Evolutionary conservation across 92 coral and sea anemone genomes (phyloP), one percentile per base, ranked within the genome.

Genomic region (Parazoanthus atlanticus): DNA sequence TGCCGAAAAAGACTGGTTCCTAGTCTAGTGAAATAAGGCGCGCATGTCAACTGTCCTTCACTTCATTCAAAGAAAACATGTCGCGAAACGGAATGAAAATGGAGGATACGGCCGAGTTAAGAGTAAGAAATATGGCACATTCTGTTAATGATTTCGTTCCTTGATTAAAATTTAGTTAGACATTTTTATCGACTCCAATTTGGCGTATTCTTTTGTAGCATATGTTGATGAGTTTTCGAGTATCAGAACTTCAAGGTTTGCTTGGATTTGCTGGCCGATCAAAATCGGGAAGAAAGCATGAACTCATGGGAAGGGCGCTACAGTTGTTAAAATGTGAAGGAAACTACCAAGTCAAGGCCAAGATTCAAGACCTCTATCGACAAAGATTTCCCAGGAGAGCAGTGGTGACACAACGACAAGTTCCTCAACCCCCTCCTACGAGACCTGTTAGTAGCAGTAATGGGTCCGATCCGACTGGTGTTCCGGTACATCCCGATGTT

Each of bases 221-320:
- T 79, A 97, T 97, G 99, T 85, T 97, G 89, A 94, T 95, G 97
- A 91, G 97, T 84, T 97, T 97, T 93, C 97, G 99, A 29, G 99
- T 97, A 76, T 94, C 99, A 26, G 99, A 97, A 86, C 96, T 97
- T 58, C 99, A 97, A 84, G 92, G 92, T 71, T 86, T 97, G 40
- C 89, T 97, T 34, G 99, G 98, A 84, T 97, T 91, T 90, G 99
- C 98, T 81, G 98, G 96, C 69, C 98, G 99, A 40, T 97, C 99
- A 4, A 97, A 95, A 79, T 93, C 99, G 76, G 99, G 99, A 58
- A 91, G 99, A 93, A 97, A 97, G 86, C 98, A 95, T 33, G 98
- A 97, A 86, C 93, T 97, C 26, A 91, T 97, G 98, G 99, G 99
- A 17, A 93, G 99, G 71, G 98, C 98, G 33, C 89, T 97, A 77